Conservation (phyloP, 2,888 invertebrate species). For the Chrysina gloriosa region DNA sequence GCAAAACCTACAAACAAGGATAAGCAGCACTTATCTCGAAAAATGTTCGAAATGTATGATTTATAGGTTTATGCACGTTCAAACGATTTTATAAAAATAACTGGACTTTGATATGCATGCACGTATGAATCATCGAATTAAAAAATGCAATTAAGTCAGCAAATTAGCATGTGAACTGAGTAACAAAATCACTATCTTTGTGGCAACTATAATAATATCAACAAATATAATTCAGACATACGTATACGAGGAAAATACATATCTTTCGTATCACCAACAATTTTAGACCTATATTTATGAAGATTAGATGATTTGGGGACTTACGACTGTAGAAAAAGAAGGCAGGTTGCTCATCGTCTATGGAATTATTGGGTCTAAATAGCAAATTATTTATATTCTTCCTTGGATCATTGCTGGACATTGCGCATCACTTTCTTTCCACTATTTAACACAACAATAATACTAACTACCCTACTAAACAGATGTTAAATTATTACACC, state of each 20-base stretch:
- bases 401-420: slow-evolving; percentile 25
- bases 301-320: too few species aligned
- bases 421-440: slow-evolving; percentile 4
- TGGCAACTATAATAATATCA: too few species aligned
- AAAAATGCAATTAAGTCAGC: background rate
- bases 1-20: background rate
- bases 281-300: background rate
- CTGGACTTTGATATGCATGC: background rate
- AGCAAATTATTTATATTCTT: slow-evolving; percentile 22
- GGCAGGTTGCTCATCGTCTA: slow-evolving; percentile 14
- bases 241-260: too few species aligned
- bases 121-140: slow-evolving; percentile 10
- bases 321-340: slow-evolving; percentile 24
- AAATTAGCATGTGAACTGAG: background rate
- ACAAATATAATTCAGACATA: too few species aligned
- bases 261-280: background rate
- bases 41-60: background rate
- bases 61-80: background rate
- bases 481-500: background rate
- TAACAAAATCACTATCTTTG: background rate
- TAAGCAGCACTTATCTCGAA: background rate
- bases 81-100: background rate
- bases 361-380: slow-evolving; percentile 20
- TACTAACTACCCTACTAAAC: too few species aligned
- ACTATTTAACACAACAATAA: background rate